These are phyloP conservation scores for Prochilodus magdalenae DNA, from an alignment of 2,113 vertebrate species.

Conservation along the genomic window DNA sequence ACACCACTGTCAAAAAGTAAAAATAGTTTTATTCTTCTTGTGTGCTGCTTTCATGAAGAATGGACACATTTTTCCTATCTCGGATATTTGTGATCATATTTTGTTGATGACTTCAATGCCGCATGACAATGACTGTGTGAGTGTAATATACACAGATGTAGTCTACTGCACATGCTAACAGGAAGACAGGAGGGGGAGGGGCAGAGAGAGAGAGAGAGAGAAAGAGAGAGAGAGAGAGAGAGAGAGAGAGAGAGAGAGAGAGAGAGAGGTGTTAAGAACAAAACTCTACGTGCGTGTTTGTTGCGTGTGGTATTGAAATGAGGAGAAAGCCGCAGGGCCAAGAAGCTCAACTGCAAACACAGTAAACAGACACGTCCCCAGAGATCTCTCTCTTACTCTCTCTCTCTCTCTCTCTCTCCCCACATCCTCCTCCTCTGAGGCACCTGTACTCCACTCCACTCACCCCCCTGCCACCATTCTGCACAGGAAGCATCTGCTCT, in stretches of 20 bases:
- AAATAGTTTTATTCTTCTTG: too few species aligned
- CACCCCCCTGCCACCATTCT: neutral
- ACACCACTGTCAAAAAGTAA: neutral
- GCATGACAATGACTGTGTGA: neutral
- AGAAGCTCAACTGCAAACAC: slow-evolving; percentile 18
- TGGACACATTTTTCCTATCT: too few species aligned
- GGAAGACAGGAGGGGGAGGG: neutral
- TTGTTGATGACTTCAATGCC: too few species aligned
- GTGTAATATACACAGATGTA: neutral
- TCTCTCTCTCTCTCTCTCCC: neutral
- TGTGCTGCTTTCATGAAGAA: too few species aligned
- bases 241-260: neutral
- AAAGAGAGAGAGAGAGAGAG: neutral
- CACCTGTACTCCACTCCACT: slow-evolving; percentile 30
- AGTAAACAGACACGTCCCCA: slow-evolving; percentile 37
- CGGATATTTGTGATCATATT: too few species aligned
- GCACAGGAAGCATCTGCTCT: slow-evolving; percentile 39
- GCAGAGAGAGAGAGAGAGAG: neutral
- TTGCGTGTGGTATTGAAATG: slow-evolving; percentile 25
- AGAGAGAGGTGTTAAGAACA: slow-evolving; percentile 2
- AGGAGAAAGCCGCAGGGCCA: slow-evolving; percentile 26
- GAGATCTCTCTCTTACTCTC: neutral
- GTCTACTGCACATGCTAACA: slow-evolving; percentile 8
- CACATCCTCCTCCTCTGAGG: slow-evolving; percentile 20
- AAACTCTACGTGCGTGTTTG: slow-evolving; percentile 15